phyloP scores from a whole-genome alignment of 2,113 vertebrate species.

The Chaetura pelagica region DNA sequence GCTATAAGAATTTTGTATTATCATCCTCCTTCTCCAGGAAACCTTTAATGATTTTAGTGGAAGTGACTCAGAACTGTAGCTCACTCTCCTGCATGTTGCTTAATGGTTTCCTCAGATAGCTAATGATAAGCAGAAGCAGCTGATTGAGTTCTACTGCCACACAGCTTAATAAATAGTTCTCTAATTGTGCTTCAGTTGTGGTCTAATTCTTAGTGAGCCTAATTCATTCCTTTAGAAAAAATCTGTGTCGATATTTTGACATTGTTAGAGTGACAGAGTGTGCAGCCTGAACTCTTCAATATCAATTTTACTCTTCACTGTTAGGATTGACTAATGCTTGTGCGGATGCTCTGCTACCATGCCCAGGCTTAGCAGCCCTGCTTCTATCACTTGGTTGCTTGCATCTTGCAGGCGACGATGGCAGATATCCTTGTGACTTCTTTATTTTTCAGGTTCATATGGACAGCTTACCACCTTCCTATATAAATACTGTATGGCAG shows the following conservation, averaged over 20 bases:
- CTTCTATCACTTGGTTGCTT: background rate
- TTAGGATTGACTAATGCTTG: background rate
- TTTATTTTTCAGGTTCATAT: background rate
- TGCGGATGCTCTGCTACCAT: background rate
- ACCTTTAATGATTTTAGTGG: fast-evolving
- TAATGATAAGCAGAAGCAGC: background rate
- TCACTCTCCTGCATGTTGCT: background rate
- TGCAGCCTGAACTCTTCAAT: background rate
- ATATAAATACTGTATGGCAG: background rate
- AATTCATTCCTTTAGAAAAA: background rate
- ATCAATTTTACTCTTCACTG: background rate
- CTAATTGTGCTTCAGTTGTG: background rate
- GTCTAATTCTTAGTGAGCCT: background rate
- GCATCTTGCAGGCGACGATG: background rate
- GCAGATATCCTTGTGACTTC: background rate
- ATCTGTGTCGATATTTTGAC: background rate
- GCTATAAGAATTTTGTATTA: background rate
- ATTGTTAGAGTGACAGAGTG: background rate
- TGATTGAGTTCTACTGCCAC: background rate
- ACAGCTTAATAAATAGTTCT: background rate
- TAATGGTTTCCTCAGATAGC: background rate
- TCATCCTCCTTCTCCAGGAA: background rate
- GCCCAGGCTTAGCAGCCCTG: background rate
- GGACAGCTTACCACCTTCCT: background rate
- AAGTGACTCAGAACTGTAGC: background rate